Evolutionary conservation across 2,797 vertebrate species (phyloP).

Genomic region (Peromyscus aztecus): DNA sequence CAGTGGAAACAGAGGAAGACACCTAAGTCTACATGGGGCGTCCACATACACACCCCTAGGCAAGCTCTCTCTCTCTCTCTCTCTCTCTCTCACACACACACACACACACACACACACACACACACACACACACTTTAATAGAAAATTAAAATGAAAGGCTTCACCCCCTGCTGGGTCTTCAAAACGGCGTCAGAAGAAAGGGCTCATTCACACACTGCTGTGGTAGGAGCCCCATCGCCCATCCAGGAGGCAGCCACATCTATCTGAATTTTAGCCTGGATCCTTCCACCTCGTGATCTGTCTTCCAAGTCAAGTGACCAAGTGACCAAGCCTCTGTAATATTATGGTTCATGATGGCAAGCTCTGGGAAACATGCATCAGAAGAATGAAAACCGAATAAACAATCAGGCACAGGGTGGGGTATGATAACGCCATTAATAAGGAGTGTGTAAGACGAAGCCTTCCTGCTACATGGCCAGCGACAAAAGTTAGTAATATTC

Average conservation of each 20-base stretch:
- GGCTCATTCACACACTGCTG: fast-evolving
- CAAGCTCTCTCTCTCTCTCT: too few species aligned
- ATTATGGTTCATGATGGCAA: neutral
- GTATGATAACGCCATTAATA: neutral
- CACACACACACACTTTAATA: neutral
- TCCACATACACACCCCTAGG: neutral
- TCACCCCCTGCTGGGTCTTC: neutral
- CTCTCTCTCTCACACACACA: too few species aligned
- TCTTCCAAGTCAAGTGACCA: neutral
- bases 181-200: neutral
- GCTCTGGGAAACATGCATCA: neutral
- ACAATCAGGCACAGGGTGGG: fast-evolving
- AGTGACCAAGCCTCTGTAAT: neutral
- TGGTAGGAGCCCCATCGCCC: neutral
- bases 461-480: fast-evolving
- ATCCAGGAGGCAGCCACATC: fast-evolving
- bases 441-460: neutral
- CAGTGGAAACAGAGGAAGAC: neutral
- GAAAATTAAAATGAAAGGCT: neutral
- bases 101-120: neutral
- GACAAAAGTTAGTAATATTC: neutral
- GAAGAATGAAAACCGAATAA: fast-evolving
- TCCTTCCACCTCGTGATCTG: neutral
- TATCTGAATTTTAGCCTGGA: neutral
- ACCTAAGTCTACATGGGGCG: neutral